Evolutionary conservation across 2,888 invertebrate genomes (phyloP).

Genomic region (Drosophila rubida): DNA sequence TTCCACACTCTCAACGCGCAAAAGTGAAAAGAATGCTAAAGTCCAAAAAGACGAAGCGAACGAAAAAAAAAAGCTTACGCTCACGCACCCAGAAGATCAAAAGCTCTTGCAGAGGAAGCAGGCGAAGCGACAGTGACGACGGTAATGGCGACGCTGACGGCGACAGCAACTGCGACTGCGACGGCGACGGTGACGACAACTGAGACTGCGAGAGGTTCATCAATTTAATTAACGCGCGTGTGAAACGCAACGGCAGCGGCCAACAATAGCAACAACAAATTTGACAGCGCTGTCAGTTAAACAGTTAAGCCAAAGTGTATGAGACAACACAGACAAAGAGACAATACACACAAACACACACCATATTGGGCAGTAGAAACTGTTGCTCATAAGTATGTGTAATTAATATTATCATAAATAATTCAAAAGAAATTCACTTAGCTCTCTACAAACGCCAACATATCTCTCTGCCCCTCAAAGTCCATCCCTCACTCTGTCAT

Average conservation of each 20-base stretch:
- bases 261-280: slow-evolving; percentile 48
- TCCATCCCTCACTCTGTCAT: neutral
- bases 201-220: slow-evolving; percentile 37
- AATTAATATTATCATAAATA: slow-evolving; percentile 15
- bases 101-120: slow-evolving; percentile 23
- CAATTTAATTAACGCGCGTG: slow-evolving; percentile 66
- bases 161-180: neutral
- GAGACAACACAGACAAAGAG: slow-evolving; percentile 29
- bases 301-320: slow-evolving; percentile 41
- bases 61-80: slow-evolving; percentile 38
- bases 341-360: slow-evolving; percentile 19
- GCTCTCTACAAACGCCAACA: neutral
- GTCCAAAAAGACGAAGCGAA: neutral
- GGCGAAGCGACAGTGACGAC: slow-evolving; percentile 7
- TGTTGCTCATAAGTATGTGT: slow-evolving; percentile 1
- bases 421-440: slow-evolving; percentile 7
- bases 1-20: slow-evolving; percentile 63
- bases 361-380: slow-evolving; percentile 2
- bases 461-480: neutral
- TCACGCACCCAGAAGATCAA: slow-evolving; percentile 55
- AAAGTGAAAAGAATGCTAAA: slow-evolving; percentile 69
- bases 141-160: neutral
- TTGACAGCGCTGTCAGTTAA: slow-evolving; percentile 55
- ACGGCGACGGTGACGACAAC: neutral
- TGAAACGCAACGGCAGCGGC: slow-evolving; percentile 53